phyloP scores from a whole-genome alignment of 1,140 invertebrate species.

The Lucilia cuprina region DNA sequence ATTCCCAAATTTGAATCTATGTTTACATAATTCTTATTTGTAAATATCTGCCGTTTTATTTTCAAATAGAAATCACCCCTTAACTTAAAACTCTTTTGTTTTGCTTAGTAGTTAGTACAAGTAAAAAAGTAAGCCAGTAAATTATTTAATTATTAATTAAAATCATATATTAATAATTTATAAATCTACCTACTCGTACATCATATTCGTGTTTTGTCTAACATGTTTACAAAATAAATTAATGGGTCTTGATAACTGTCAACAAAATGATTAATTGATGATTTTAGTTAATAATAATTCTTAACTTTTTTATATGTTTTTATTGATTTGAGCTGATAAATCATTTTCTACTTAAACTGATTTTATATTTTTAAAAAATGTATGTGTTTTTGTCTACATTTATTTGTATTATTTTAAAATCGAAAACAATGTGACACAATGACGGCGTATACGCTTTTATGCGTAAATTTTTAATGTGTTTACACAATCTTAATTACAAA shows the following conservation, averaged over 20 bases:
- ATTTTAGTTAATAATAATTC: not conserved
- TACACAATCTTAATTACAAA: too few relatives aligned
- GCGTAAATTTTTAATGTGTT: too few relatives aligned
- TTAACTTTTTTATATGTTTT: not conserved
- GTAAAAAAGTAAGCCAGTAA: too few relatives aligned
- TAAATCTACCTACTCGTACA: not conserved
- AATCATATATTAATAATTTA: not conserved
- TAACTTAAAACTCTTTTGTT: too few relatives aligned
- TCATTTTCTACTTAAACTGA: not conserved
- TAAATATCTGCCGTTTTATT: too few relatives aligned
- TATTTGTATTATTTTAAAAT: not conserved
- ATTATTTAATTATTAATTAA: not conserved
- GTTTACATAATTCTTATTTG: too few relatives aligned
- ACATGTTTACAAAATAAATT: not conserved
- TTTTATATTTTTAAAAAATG: not conserved
- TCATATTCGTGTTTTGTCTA: not conserved
- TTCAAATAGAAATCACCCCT: too few relatives aligned
- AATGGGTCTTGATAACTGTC: not conserved
- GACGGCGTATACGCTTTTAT: too few relatives aligned
- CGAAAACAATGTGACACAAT: not conserved
- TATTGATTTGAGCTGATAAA: not conserved
- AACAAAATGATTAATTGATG: not conserved
- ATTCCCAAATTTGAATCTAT: too few relatives aligned
- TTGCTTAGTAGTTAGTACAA: too few relatives aligned
- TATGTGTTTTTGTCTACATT: not conserved